These are phyloP conservation scores for Anagrus nilaparvatae DNA, from an alignment of 1,140 invertebrate species.

Conservation along the genomic window DNA sequence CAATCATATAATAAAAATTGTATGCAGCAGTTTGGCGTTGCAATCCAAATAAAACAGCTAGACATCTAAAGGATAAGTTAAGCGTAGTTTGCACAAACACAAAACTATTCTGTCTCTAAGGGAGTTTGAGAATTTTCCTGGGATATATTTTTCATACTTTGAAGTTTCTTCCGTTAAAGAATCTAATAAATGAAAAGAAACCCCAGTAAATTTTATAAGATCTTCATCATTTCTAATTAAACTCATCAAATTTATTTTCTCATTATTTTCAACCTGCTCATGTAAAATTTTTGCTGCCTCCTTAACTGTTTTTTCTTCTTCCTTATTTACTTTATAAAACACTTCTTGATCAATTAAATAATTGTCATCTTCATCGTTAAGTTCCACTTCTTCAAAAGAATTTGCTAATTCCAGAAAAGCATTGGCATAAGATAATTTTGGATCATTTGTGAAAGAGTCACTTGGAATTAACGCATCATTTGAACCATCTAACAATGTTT, in stretches of 20 bases:
- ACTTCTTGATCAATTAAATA: too few species aligned
- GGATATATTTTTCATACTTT: not conserved
- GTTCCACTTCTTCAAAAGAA: too few species aligned
- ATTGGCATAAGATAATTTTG: too few species aligned
- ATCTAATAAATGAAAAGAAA: constrained; percentile 1
- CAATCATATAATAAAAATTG: constrained; percentile 1
- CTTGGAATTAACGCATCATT: too few species aligned
- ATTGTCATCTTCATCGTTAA: too few species aligned
- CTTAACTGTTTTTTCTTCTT: too few species aligned
- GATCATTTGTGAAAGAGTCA: too few species aligned
- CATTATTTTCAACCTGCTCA: too few species aligned
- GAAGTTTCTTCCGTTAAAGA: not conserved
- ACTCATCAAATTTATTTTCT: constrained; percentile 5
- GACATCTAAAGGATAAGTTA: constrained; percentile 5
- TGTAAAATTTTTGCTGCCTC: too few species aligned
- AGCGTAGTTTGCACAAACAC: constrained; percentile 6
- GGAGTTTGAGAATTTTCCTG: not conserved
- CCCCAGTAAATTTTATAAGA: constrained; percentile 8
- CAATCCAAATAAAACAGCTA: constrained; percentile 6
- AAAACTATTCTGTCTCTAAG: constrained; percentile 7
- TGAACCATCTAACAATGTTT: too few species aligned
- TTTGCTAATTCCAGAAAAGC: too few species aligned
- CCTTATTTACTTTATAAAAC: too few species aligned
- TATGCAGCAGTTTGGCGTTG: not conserved
- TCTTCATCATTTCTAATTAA: constrained; percentile 4